Evolutionary conservation across 2,888 invertebrate species (phyloP).

Genomic region (Orthonevra nobilis): DNA sequence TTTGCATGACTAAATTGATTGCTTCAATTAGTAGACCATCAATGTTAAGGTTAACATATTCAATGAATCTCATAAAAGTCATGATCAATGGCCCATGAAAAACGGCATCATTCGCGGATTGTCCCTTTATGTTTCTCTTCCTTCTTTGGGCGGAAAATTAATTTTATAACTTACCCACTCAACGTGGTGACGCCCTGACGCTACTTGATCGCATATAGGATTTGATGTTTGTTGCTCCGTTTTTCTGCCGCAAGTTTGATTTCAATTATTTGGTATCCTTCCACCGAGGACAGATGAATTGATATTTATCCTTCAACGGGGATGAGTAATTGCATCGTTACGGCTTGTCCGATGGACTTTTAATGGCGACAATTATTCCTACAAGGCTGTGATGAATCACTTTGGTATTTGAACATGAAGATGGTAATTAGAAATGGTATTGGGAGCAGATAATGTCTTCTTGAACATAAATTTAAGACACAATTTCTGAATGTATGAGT

Average conservation of each 20-base stretch:
- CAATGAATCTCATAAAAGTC: slow-evolving; percentile 16
- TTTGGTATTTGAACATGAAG: neutral
- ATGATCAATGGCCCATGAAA: neutral
- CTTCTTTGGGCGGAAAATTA: neutral
- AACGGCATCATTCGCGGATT: neutral
- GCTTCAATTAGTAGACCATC: too few species aligned
- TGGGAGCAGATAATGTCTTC: too few species aligned
- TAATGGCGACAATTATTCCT: slow-evolving; percentile 25
- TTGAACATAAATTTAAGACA: too few species aligned
- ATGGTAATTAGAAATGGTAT: too few species aligned
- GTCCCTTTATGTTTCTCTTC: neutral
- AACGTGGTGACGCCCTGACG: neutral
- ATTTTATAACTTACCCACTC: slow-evolving; percentile 20
- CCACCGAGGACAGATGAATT: slow-evolving; percentile 25
- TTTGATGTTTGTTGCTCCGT: slow-evolving; percentile 9
- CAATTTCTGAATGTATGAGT: too few species aligned
- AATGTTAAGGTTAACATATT: slow-evolving; percentile 7
- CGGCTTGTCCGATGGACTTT: slow-evolving; percentile 5
- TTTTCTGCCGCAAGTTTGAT: neutral
- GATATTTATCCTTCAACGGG: slow-evolving; percentile 14
- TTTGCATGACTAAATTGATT: too few species aligned
- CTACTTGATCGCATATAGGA: too few species aligned
- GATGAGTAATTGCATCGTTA: slow-evolving; percentile 25
- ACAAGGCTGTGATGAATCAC: slow-evolving; percentile 1
- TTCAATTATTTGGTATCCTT: slow-evolving; percentile 32